Percentiles rank a stretch among this genome's conserved stretches.
phyloP scores from a whole-genome alignment of 2,113 vertebrate genomes.

The Zosterops hypoxanthus region DNA sequence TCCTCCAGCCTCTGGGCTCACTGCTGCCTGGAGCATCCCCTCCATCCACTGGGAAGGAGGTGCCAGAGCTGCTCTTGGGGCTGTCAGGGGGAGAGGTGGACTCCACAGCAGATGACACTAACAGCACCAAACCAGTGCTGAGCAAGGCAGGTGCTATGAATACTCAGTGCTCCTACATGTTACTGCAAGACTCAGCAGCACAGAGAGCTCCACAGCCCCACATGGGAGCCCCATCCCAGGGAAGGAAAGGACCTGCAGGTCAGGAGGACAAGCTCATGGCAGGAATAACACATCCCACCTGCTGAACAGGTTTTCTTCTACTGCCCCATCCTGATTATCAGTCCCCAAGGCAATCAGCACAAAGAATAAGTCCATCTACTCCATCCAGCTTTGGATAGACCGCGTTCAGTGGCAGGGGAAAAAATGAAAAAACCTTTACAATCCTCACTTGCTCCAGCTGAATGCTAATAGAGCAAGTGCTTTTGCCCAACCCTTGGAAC shows the following conservation, averaged over 20 bases:
- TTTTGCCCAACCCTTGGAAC: constrained; percentile 5
- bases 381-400: background rate
- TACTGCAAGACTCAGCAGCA: background rate
- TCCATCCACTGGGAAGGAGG: background rate
- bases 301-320: background rate
- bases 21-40: background rate
- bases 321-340: background rate
- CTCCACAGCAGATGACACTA: background rate
- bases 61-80: background rate
- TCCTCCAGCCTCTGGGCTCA: background rate
- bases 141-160: background rate
- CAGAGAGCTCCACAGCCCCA: background rate
- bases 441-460: background rate
- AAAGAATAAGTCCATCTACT: background rate
- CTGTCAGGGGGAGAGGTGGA: background rate
- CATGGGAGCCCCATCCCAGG: background rate
- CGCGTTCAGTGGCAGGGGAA: background rate
- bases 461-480: constrained; percentile 32
- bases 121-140: background rate
- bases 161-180: background rate
- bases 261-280: background rate
- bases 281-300: background rate
- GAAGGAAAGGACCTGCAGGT: background rate
- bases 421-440: background rate
- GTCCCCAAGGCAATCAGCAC: background rate